Conservation (phyloP, 2,797 vertebrate species). For the Hippoglossus hippoglossus region DNA sequence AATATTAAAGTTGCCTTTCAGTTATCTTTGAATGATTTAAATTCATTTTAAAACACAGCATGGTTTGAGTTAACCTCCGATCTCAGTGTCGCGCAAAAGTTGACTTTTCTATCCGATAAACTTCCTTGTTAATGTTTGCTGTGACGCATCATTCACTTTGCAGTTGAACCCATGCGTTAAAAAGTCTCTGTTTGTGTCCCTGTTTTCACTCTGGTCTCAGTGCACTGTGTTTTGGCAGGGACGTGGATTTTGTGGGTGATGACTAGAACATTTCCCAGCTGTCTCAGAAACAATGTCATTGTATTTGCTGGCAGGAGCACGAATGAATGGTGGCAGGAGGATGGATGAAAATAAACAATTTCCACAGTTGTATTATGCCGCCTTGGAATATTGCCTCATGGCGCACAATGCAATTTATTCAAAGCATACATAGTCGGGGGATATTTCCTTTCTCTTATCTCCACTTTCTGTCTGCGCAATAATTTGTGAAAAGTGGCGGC, state of each 20-base stretch:
- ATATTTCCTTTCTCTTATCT: conserved; percentile 33
- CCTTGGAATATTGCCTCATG: conserved; percentile 68
- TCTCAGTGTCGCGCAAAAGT: neutral
- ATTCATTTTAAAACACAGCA: neutral
- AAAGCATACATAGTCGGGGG: conserved; percentile 52
- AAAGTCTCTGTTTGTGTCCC: conserved; percentile 10
- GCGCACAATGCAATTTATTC: conserved; percentile 61
- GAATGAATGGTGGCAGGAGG: conserved; percentile 72
- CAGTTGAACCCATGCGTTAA: conserved; percentile 5
- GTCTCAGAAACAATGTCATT: conserved; percentile 75
- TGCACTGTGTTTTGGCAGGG: conserved; percentile 58
- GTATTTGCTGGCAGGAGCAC: conserved; percentile 70
- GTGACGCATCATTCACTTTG: neutral
- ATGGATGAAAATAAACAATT: conserved; percentile 73
- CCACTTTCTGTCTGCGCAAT: conserved; percentile 35
- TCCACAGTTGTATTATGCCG: conserved; percentile 63
- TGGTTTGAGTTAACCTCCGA: neutral
- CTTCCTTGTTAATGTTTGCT: neutral
- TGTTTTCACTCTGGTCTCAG: conserved; percentile 36
- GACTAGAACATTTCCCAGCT: conserved; percentile 70
- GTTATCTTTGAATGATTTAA: neutral
- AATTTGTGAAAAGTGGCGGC: conserved; percentile 37
- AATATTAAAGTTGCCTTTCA: conserved; percentile 33
- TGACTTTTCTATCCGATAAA: neutral
- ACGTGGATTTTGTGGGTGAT: conserved; percentile 57